Base-by-base conservation (phyloP, 2,888 invertebrate species). In the Orthosia gracilis region DNA sequence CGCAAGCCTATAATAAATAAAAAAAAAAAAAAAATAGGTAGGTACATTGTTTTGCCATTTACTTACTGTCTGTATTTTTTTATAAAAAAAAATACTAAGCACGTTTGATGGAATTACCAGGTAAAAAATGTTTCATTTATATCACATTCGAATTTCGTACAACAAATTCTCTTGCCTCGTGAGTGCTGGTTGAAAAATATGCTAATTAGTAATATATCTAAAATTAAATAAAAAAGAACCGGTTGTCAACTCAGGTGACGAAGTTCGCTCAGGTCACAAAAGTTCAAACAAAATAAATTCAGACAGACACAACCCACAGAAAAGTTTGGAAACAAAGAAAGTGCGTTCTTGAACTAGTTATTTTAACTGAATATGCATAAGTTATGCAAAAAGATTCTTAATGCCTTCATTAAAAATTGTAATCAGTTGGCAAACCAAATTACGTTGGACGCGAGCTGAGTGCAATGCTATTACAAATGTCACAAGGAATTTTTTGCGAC, bases 301-400 rank as follows among this genome's bases (percentile, higher is more conserved):
- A 77, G 54, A 40, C 40, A 69, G 49, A 49, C 62, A 65, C n/a
- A 71, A 31, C 69, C 61, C 13, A 73, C 69, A 72, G 69, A 76
- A 73, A 61, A 68, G 31, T 80, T 66, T 71, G 54, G 69, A 80
- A 81, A 85, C 85, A 85, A 90, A 90, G 91, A 91, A 91, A 91
- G 91, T 90, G 75, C 69, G 89, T 84, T 88, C 90, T 89, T 91
- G 91, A 89, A 88, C 91, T 86, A 90, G 83, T 85, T 90, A 73
- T 68, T 47, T 18, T 4, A 64, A 74, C 69, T 87, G 80, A 86
- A 87, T 84, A 91, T 89, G 85, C 85, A 86, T 88, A 74, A 71
- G 85, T 89, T 85, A 85, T 83, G 85, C 85, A 85, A 87, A 87
- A 79, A 80, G 61, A 83, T 81, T 84, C 58, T 78, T 87, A 85